These are phyloP conservation scores for Trematocara zebra DNA, from an alignment of 2,113 vertebrate species.

Conservation along the genomic window DNA sequence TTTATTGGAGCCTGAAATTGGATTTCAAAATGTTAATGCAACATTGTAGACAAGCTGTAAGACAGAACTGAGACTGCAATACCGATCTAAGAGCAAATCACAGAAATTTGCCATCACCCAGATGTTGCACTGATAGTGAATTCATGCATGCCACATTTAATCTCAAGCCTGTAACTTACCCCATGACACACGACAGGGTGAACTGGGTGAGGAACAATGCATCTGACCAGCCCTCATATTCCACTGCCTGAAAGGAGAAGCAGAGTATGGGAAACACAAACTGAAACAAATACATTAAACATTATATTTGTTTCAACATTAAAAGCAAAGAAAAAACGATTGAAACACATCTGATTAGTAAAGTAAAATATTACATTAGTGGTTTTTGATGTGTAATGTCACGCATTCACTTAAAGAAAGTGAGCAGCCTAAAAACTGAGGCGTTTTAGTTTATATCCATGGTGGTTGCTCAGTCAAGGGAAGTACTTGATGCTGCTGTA, in stretches of 20 bases:
- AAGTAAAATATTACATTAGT: neutral
- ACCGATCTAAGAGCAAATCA: neutral
- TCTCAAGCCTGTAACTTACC: slow-evolving; percentile 44
- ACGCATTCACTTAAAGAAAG: neutral
- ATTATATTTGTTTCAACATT: neutral
- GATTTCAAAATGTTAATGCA: neutral
- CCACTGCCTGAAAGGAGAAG: slow-evolving; percentile 52
- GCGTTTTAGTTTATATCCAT: neutral
- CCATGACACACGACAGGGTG: slow-evolving; percentile 72
- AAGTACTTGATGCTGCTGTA: slow-evolving; percentile 20
- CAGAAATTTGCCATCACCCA: neutral
- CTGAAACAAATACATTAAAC: neutral
- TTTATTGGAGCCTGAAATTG: neutral
- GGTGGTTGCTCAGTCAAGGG: neutral
- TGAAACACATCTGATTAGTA: neutral
- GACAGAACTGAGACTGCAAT: neutral
- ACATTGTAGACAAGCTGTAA: neutral
- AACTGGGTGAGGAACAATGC: slow-evolving; percentile 68
- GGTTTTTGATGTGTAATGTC: neutral
- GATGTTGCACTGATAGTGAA: neutral
- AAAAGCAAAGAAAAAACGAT: fast-evolving
- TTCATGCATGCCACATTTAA: neutral
- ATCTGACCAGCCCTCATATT: slow-evolving; percentile 73
- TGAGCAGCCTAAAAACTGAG: neutral
- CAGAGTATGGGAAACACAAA: neutral